Percentiles rank a stretch among this genome's conserved stretches.
phyloP scores from a whole-genome alignment of 2,113 vertebrate genomes.

The Pristiophorus japonicus region DNA sequence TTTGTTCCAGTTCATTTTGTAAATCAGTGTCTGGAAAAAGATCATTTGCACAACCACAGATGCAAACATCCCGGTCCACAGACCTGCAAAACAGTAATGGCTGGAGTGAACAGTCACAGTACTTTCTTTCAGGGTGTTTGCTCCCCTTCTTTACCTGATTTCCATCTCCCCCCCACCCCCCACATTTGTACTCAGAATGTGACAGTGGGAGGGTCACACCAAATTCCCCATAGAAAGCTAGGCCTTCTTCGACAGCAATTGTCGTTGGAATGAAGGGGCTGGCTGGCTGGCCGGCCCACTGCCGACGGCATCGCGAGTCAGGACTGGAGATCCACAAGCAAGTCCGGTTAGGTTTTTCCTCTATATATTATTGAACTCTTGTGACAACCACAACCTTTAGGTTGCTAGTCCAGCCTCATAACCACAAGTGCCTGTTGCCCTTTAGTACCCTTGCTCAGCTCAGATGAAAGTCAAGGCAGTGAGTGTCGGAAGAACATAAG shows the following conservation, averaged over 20 bases:
- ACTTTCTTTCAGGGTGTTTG: not conserved
- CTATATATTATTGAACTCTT: not conserved
- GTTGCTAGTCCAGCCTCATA: not conserved
- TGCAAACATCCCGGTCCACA: slow-evolving; percentile 16
- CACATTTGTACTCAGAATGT: not conserved
- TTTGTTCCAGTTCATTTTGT: not conserved
- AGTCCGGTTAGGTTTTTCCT: not conserved
- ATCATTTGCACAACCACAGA: not conserved
- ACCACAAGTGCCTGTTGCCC: not conserved
- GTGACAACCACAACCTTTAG: not conserved
- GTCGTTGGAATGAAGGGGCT: no score
- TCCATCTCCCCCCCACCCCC: accelerated
- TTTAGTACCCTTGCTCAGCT: not conserved
- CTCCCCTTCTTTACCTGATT: not conserved
- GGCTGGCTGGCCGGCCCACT: not conserved
- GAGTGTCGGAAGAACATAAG: no score
- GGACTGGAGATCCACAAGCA: not conserved
- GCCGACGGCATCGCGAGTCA: not conserved
- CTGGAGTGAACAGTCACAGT: not conserved
- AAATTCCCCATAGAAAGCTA: not conserved
- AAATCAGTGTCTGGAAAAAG: not conserved
- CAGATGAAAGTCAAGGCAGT: not conserved
- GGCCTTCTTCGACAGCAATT: not conserved
- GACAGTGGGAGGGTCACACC: not conserved
- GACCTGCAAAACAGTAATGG: not conserved